Evolutionary conservation across 2,888 invertebrate genomes (phyloP).

Genomic region (Leptinotarsa rubiginosa): DNA sequence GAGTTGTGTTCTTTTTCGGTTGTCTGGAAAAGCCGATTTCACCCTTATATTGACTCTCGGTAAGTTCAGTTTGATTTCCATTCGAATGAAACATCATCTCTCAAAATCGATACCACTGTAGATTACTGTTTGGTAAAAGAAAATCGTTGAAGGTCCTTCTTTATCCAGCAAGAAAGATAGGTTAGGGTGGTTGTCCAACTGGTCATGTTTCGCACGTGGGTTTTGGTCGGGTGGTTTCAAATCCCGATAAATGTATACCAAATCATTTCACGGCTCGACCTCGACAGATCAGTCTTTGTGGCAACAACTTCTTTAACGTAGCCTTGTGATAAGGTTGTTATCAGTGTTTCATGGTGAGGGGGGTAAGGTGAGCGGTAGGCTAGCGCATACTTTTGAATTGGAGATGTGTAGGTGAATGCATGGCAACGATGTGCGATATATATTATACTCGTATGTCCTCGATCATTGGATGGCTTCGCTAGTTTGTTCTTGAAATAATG

Average conservation of each 20-base stretch:
- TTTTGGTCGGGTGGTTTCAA: background rate
- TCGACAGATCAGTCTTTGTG: slow-evolving; percentile 23
- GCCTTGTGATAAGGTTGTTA: slow-evolving; percentile 33
- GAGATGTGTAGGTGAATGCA: slow-evolving; percentile 19
- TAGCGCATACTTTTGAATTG: slow-evolving; percentile 16
- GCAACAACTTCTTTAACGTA: slow-evolving; percentile 31
- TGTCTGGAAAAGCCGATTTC: slow-evolving; percentile 32
- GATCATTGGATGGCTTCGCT: slow-evolving; percentile 16
- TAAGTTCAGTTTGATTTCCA: slow-evolving; percentile 31
- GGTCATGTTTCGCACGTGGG: background rate
- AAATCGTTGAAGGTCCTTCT: background rate
- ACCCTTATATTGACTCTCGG: slow-evolving; percentile 28
- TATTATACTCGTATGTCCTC: slow-evolving; percentile 3
- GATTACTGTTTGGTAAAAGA: background rate
- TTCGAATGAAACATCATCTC: slow-evolving; percentile 1
- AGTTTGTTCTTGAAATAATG: slow-evolving; percentile 15
- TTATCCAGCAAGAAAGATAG: background rate
- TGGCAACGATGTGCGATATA: slow-evolving; percentile 16
- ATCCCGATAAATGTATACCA: background rate
- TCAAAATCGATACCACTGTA: background rate
- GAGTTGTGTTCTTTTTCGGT: slow-evolving; percentile 41
- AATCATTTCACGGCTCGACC: background rate
- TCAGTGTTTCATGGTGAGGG: slow-evolving; percentile 24
- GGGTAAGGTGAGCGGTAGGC: slow-evolving; percentile 11
- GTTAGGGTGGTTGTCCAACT: background rate